These are phyloP conservation scores for Barbus barbus DNA, from an alignment of 2,113 vertebrate genomes.

Conservation along the genomic window DNA sequence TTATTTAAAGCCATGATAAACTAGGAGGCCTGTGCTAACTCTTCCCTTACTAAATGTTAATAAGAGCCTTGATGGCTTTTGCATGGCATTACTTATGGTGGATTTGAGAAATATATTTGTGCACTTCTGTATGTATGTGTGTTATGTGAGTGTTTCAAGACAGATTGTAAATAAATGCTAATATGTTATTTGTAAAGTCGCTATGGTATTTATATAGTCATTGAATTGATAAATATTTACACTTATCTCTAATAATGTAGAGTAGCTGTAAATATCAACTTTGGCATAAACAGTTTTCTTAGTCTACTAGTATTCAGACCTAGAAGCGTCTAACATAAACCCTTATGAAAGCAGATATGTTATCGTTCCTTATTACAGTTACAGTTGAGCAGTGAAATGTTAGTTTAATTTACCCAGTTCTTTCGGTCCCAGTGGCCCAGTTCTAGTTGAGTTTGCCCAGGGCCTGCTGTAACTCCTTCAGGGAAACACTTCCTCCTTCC, in stretches of 20 bases:
- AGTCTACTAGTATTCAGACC: not conserved
- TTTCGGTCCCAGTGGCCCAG: slow-evolving; percentile 33
- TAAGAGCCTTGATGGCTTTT: slow-evolving; percentile 34
- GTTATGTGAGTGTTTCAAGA: not conserved
- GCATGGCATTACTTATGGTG: not conserved
- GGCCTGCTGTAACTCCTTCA: slow-evolving; percentile 20
- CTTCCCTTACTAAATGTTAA: slow-evolving; percentile 30
- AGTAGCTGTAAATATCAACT: too few relatives aligned
- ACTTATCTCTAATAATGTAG: not conserved
- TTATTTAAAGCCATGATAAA: slow-evolving; percentile 42
- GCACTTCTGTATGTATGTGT: not conserved
- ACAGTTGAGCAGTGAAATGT: slow-evolving; percentile 19
- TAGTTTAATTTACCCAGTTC: slow-evolving; percentile 37
- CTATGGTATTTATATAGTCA: not conserved
- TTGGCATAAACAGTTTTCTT: not conserved
- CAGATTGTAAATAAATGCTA: not conserved
- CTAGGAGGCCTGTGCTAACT: not conserved
- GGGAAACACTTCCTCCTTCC: slow-evolving; percentile 38
- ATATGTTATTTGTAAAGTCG: not conserved
- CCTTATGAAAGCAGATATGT: slow-evolving; percentile 4
- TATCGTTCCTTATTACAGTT: slow-evolving; percentile 20
- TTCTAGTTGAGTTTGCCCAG: slow-evolving; percentile 13
- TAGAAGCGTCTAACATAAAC: not conserved
- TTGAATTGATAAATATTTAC: not conserved
- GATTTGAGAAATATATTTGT: slow-evolving; percentile 2